phyloP scores from a whole-genome alignment of 1,140 invertebrate species.

The Metaphire vulgaris region DNA sequence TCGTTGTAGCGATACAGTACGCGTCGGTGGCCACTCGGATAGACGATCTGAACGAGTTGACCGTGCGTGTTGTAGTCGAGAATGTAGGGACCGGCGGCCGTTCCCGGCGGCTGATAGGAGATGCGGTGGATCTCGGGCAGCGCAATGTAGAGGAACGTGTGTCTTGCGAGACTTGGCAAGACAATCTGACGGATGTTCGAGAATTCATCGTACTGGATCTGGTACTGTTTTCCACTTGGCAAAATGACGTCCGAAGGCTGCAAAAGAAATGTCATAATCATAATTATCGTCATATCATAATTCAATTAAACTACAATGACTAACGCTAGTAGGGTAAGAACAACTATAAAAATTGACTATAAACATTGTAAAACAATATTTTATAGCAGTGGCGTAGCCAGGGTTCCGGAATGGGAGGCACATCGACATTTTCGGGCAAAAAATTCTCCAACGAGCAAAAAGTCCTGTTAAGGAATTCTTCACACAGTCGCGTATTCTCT shows the following conservation, averaged over 20 bases:
- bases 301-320: too few species aligned
- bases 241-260: conserved; percentile 81
- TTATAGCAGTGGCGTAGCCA: too few species aligned
- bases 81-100: conserved; percentile 61
- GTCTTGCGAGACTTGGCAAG: conserved; percentile 75
- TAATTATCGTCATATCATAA: too few species aligned
- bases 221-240: conserved; percentile 77
- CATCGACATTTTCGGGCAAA: too few species aligned
- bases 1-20: conserved; percentile 81
- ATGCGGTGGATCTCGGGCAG: conserved; percentile 81
- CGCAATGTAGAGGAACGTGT: conserved; percentile 82
- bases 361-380: too few species aligned
- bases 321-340: too few species aligned
- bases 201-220: conserved; percentile 74
- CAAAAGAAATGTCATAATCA: too few species aligned
- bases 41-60: conserved; percentile 74
- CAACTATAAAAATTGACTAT: too few species aligned
- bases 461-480: too few species aligned
- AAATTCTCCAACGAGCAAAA: too few species aligned
- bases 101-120: conserved; percentile 72
- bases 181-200: conserved; percentile 77
- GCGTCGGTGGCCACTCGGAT: conserved; percentile 79
- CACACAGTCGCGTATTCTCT: too few species aligned
- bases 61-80: conserved; percentile 84
- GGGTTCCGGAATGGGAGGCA: too few species aligned